Conservation (phyloP, 2,888 invertebrate species). For the Liposcelis brunnea region DNA sequence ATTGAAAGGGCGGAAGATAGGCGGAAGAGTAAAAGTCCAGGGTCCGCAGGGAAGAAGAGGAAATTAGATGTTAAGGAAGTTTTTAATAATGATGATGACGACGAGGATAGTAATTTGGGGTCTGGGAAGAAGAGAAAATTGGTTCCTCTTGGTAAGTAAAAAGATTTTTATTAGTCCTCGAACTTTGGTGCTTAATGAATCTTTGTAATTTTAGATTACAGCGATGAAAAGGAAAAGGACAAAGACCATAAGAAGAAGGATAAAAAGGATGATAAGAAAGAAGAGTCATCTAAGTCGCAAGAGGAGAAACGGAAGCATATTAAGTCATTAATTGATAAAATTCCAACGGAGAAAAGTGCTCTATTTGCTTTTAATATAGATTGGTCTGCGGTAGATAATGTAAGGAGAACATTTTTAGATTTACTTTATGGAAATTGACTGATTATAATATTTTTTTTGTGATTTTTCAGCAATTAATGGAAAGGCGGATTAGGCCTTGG, state of each 20-base stretch:
- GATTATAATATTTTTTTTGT: conserved; percentile 1
- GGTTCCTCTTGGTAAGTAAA: conserved; percentile 45
- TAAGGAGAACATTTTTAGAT: conserved; percentile 24
- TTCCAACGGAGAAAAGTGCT: conserved; percentile 93
- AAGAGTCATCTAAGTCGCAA: conserved; percentile 49
- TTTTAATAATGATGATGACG: conserved; percentile 64
- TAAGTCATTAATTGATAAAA: conserved; percentile 93
- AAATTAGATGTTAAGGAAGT: conserved; percentile 69
- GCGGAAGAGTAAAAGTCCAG: conserved; percentile 20
- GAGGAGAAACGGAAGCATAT: conserved; percentile 95
- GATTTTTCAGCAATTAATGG: conserved; percentile 54
- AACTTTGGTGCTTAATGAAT: not conserved
- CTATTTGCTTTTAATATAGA: conserved; percentile 90
- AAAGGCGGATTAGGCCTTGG: conserved; percentile 95
- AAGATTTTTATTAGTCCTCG: not conserved
- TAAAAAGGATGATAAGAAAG: conserved; percentile 32
- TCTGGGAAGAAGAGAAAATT: conserved; percentile 55
- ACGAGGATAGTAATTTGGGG: conserved; percentile 36
- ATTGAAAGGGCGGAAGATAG: conserved; percentile 18
- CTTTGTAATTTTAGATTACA: conserved; percentile 33
- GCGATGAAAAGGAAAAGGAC: conserved; percentile 37
- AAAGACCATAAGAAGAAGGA: conserved; percentile 29
- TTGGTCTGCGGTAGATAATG: conserved; percentile 64
- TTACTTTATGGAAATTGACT: conserved; percentile 1
- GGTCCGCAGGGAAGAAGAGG: conserved; percentile 32